These are phyloP conservation scores for Phyllopteryx taeniolatus DNA, from an alignment of 2,113 vertebrate species.

Conservation along the genomic window DNA sequence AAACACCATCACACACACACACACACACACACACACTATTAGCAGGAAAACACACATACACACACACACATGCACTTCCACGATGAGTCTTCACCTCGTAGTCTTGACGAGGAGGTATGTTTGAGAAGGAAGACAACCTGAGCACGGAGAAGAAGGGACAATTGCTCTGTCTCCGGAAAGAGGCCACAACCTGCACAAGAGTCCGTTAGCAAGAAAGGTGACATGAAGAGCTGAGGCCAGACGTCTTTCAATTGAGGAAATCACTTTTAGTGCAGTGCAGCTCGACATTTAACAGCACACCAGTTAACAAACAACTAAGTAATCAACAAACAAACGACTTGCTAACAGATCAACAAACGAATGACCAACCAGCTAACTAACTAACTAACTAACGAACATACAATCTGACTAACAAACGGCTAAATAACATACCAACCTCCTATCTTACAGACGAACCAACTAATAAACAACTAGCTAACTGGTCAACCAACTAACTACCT, in stretches of 20 bases:
- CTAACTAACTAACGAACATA: too few species aligned
- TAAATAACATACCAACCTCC: too few species aligned
- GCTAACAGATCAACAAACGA: too few species aligned
- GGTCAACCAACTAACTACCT: too few species aligned
- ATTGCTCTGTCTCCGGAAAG: constrained; percentile 67
- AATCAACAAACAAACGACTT: too few species aligned
- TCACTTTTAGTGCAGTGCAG: neutral
- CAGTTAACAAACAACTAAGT: too few species aligned
- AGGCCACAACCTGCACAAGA: constrained; percentile 72
- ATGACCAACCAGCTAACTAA: too few species aligned
- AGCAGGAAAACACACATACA: neutral
- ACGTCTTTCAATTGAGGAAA: neutral
- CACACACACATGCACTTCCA: neutral
- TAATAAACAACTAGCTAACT: too few species aligned
- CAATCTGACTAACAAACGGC: too few species aligned
- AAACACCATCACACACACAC: constrained; percentile 13
- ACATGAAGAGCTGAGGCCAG: neutral
- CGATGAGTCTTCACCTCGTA: constrained; percentile 29
- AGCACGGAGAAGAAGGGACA: constrained; percentile 77
- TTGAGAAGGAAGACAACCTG: constrained; percentile 71
- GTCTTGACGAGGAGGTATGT: constrained; percentile 37
- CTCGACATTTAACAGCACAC: neutral
- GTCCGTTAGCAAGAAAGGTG: neutral
- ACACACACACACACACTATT: neutral
- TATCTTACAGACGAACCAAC: too few species aligned